These are phyloP conservation scores for Aethes cnicana DNA, from an alignment of 2,888 invertebrate species.

Conservation along the genomic window DNA sequence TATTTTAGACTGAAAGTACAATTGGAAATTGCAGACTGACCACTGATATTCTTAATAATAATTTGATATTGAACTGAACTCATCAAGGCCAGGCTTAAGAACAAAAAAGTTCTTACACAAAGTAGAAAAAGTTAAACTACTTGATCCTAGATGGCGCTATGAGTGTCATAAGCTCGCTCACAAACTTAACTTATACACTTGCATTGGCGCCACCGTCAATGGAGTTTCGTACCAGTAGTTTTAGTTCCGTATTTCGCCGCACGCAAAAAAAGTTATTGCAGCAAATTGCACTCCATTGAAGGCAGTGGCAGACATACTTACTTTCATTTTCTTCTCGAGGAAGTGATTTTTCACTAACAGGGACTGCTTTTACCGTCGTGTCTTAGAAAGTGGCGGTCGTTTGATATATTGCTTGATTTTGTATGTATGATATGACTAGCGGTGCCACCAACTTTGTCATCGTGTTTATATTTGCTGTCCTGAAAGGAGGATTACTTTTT, in stretches of 20 bases:
- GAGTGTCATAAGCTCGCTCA: conserved; percentile 20
- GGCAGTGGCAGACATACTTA: conserved; percentile 38
- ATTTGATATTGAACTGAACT: too few relatives aligned
- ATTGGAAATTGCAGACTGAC: too few relatives aligned
- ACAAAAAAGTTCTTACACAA: too few relatives aligned
- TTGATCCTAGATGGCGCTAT: conserved; percentile 52
- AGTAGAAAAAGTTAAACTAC: too few relatives aligned
- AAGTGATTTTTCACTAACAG: conserved; percentile 78
- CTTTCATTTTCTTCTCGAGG: conserved; percentile 80
- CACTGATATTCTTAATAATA: too few relatives aligned
- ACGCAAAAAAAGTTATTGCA: background rate
- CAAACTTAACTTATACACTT: background rate
- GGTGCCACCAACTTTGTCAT: too few relatives aligned
- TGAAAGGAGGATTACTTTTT: too few relatives aligned
- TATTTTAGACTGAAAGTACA: too few relatives aligned
- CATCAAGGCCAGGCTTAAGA: too few relatives aligned
- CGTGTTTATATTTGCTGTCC: too few relatives aligned
- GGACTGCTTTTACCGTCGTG: conserved; percentile 63
- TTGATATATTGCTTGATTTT: too few relatives aligned
- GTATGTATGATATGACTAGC: too few relatives aligned
- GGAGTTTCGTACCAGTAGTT: background rate
- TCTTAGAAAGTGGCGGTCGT: conserved; percentile 7
- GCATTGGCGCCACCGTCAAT: background rate
- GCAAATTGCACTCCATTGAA: conserved; percentile 17
- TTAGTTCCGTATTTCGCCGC: conserved; percentile 12